Evolutionary conservation across 2,888 invertebrate species (phyloP), one percentile per base, ranked within the genome.

Genomic region (Drosophila tanythrix): DNA sequence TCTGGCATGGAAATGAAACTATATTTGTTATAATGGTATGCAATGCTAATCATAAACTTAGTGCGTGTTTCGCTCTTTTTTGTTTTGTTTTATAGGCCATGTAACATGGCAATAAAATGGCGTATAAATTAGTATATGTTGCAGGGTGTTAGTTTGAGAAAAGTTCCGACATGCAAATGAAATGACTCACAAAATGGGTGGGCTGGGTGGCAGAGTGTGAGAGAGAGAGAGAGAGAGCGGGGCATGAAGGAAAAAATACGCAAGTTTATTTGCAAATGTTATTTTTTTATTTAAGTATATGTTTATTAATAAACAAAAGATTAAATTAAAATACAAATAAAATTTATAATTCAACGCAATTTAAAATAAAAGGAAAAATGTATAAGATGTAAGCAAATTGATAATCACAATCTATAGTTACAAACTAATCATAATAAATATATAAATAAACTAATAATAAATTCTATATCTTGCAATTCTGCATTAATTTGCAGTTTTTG

Each of bases 101-200:
- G 43, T 70, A 76, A 71, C 46, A 46, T 52, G 33, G 15, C 59
- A 38, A 53, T 64, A 56, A 75, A 76, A 48, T 59, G 35, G 43
- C 69, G n/a, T 48, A 50, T 46, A 70, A 58, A 69, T 57, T 61
- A 52, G 55, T n/a, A 33, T 38, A 33, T n/a, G 11, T 25, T 53
- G 40, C 11, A 35, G 53, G 52, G 65, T 75, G 76, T 68, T 76
- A 53, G 51, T 57, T 68, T 68, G 57, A 57, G 35, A 76, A 72
- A 50, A 40, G 1, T 43, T 21, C 15, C 2, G 55, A 63, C 52
- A 62, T 38, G 46, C 56, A 64, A 64, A 65, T 36, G 11, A 60
- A 43, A 51, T 58, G 64, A 50, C 52, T 62, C 43, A 40, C 21
- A 38, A 18, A 46, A 33, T 35, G 15, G 46, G 15, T 10, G 29